These are phyloP conservation scores for Agelas oroides DNA, from an alignment of 37 sponge, comb jelly and placozoan species.

Conservation along the genomic window DNA sequence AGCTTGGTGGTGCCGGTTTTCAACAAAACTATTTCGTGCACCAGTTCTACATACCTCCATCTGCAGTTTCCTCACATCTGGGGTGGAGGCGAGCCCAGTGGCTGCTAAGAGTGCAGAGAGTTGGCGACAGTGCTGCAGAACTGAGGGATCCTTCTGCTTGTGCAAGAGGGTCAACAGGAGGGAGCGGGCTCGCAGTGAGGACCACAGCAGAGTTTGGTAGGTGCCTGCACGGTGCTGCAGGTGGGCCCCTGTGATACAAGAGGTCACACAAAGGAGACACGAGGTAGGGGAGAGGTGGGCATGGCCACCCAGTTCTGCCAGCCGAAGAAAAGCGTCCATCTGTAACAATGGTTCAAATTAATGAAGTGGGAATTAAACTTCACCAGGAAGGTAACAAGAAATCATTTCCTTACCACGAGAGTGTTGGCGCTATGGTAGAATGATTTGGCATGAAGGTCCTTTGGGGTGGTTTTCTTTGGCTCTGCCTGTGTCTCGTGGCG, in stretches of 20 bases:
- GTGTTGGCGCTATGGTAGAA: constrained; percentile 72
- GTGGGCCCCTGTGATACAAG: constrained; percentile 36
- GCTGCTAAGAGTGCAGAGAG: constrained; percentile 56
- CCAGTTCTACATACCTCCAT: constrained; percentile 77
- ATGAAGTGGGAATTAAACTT: neutral
- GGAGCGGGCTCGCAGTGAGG: constrained; percentile 55
- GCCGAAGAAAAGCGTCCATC: constrained; percentile 54
- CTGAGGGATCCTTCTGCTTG: constrained; percentile 18
- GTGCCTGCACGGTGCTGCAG: constrained; percentile 56
- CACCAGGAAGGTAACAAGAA: neutral
- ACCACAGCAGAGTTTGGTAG: constrained; percentile 61
- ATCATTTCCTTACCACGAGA: constrained; percentile 50
- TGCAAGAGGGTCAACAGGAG: constrained; percentile 40
- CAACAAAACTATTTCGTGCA: no score
- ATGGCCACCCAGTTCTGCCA: constrained; percentile 65
- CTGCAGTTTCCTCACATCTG: constrained; percentile 72
- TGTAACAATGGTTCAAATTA: neutral
- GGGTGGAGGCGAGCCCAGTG: constrained; percentile 51
- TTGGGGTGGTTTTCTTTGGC: neutral
- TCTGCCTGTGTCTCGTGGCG: constrained; percentile 21
- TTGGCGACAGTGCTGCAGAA: constrained; percentile 59
- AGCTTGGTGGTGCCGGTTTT: neutral
- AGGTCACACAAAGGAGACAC: constrained; percentile 55
- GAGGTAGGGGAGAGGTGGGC: constrained; percentile 2
- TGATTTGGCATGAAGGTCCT: constrained; percentile 35